phyloP scores from a whole-genome alignment of 2,113 vertebrate genomes.

The Taurulus bubalis region DNA sequence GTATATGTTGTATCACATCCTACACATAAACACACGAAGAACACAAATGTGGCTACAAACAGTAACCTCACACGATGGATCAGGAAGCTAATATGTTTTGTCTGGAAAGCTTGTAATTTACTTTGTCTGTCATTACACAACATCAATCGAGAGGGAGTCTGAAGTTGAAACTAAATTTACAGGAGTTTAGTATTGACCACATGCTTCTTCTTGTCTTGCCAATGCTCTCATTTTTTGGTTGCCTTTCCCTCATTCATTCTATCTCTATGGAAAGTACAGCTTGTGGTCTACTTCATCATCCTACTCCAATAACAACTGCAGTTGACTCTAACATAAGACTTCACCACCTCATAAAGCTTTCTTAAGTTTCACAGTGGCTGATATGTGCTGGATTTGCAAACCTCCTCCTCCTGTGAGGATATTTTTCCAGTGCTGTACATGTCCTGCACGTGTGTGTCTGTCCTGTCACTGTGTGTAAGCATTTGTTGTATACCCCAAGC shows the following conservation, averaged over 20 bases:
- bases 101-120: constrained; percentile 24
- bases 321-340: constrained; percentile 5
- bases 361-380: constrained; percentile 16
- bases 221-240: constrained; percentile 21
- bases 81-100: neutral
- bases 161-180: constrained; percentile 33
- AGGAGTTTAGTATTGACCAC: constrained; percentile 18
- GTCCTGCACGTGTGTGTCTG: neutral
- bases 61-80: constrained; percentile 22
- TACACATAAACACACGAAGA: neutral
- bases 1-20: neutral
- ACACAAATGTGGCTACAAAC: constrained; percentile 3
- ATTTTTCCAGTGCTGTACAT: neutral
- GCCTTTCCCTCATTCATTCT: neutral
- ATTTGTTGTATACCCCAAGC: neutral
- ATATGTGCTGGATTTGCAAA: neutral
- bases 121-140: constrained; percentile 24
- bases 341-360: constrained; percentile 15
- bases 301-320: constrained; percentile 37
- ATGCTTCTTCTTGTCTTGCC: constrained; percentile 31
- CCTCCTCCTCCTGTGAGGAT: neutral
- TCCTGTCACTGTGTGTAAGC: neutral
- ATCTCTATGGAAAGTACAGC: constrained; percentile 30
- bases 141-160: constrained; percentile 18
- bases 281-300: constrained; percentile 23